A percentile compares a stretch with the other conserved stretches of the same genome.
Conservation (phyloP, 2,797 vertebrate species). For the Brachyalestes nurse region DNA sequence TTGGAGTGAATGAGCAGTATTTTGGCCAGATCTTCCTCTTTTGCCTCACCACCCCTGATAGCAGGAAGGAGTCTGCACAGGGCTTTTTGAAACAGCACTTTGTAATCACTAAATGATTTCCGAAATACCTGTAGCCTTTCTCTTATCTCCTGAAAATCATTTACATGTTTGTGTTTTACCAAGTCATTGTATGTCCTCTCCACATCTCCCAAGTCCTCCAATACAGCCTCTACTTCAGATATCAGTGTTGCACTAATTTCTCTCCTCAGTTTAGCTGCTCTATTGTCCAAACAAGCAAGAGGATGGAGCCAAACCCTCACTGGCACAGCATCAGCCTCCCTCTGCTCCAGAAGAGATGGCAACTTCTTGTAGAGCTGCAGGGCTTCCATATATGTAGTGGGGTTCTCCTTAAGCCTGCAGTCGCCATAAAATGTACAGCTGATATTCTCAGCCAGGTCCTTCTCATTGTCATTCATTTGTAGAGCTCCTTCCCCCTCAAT, state of each 20-base stretch:
- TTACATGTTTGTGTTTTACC: background rate
- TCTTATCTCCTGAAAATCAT: background rate
- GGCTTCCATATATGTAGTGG: conserved; percentile 49
- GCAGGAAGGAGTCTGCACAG: background rate
- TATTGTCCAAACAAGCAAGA: conserved; percentile 35
- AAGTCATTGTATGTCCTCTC: conserved; percentile 38
- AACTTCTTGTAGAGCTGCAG: conserved; percentile 43
- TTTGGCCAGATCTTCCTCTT: conserved; percentile 12
- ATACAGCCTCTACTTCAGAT: background rate
- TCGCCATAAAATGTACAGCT: conserved; percentile 54
- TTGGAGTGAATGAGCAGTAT: conserved; percentile 9
- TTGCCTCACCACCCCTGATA: background rate
- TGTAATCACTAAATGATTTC: background rate
- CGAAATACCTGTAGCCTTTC: conserved; percentile 1
- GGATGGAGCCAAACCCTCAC: conserved; percentile 58
- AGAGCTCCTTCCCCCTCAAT: conserved; percentile 11
- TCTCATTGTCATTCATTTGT: conserved; percentile 20
- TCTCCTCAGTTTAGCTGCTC: conserved; percentile 34
- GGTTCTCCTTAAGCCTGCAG: conserved; percentile 29
- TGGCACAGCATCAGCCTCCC: conserved; percentile 47
- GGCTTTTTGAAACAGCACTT: conserved; percentile 22
- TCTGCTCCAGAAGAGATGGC: conserved; percentile 40
- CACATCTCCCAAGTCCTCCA: conserved; percentile 26
- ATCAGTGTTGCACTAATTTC: conserved; percentile 27
- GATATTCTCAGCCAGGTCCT: conserved; percentile 34